Base-by-base conservation (phyloP, 1,140 invertebrate genomes). In the Drosophila pallidifrons region DNA sequence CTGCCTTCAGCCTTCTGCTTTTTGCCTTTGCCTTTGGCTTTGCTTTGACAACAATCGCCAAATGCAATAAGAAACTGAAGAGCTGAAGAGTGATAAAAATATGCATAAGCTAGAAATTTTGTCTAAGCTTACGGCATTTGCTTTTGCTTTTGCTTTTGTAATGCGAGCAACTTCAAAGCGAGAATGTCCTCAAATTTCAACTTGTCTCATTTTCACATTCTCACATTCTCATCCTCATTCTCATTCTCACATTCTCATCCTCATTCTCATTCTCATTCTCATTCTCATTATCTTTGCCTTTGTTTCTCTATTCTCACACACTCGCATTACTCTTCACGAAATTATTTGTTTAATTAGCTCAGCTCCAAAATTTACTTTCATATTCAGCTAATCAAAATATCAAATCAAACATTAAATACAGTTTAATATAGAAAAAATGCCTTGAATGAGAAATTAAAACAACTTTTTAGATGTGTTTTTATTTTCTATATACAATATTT, bases 31-130 rank as follows among this genome's bases (percentile, higher is more conserved):
- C 1, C 77, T 59, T 58, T 55, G 71, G 51, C 67, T 5, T 8
- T 78, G 64, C 77, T 60, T 67, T 57, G 71, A 64, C 63, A 70
- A 64, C 72, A 67, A 58, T 16, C 51, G 6, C 15, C 15, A 61
- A 55, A 16, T 25, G 15, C 30, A 72, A 35, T 41, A 38, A 16
- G 11, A 46, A 55, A 45, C 51, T 46, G 11, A 35, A 38, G 32
- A 64, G 77, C 51, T 46, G 11, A 35, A 38, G 32, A 64, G 77
- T 46, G 32, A 64, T 46, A 59, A 83, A 83, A 82, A 82, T 82
- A 82, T 82, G 81, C 81, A 80, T 76, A 75, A 77, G 81, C 76
- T 69, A 77, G 79, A 82, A 83, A 82, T 73, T 76, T 35, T 73
- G 68, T 83, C 73, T 83, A 83, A 83, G 81, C 81, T 80, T 55